Conservation (phyloP, 2,888 invertebrate species). For the Trilocha varians region DNA sequence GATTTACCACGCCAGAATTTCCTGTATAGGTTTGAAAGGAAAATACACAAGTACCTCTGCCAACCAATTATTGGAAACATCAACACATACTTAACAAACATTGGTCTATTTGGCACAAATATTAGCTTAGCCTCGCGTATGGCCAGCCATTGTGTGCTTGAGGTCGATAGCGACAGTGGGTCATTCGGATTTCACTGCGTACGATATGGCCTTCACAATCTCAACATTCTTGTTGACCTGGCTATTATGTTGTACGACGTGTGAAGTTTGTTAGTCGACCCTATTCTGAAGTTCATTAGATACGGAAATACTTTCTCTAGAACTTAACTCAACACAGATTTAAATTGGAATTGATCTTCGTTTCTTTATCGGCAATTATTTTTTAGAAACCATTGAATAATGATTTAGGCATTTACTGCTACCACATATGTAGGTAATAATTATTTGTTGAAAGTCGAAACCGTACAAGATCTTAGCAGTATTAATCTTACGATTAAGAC, state of each 20-base stretch:
- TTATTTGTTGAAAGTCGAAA: too few relatives aligned
- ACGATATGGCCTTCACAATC: neutral
- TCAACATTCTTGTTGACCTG: neutral
- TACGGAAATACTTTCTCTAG: neutral
- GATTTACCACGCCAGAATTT: too few relatives aligned
- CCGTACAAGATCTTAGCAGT: too few relatives aligned
- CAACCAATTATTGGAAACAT: neutral
- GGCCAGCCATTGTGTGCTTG: neutral
- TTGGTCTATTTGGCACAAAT: neutral
- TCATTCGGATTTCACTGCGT: neutral
- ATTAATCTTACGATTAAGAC: too few relatives aligned
- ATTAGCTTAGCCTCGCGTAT: neutral
- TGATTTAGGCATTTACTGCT: too few relatives aligned
- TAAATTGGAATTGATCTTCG: too few relatives aligned
- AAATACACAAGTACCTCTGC: too few relatives aligned
- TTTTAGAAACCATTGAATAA: too few relatives aligned
- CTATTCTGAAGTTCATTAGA: neutral
- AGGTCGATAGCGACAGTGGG: neutral
- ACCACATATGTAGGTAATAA: too few relatives aligned
- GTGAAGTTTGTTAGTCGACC: neutral
- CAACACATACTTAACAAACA: neutral
- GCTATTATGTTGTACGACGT: slow-evolving; percentile 4
- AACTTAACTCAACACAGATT: too few relatives aligned
- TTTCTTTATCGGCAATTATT: too few relatives aligned
- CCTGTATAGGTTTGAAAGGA: too few relatives aligned